These are phyloP conservation scores for Drosophila elegans DNA, from an alignment of 1,140 invertebrate species.

Conservation along the genomic window DNA sequence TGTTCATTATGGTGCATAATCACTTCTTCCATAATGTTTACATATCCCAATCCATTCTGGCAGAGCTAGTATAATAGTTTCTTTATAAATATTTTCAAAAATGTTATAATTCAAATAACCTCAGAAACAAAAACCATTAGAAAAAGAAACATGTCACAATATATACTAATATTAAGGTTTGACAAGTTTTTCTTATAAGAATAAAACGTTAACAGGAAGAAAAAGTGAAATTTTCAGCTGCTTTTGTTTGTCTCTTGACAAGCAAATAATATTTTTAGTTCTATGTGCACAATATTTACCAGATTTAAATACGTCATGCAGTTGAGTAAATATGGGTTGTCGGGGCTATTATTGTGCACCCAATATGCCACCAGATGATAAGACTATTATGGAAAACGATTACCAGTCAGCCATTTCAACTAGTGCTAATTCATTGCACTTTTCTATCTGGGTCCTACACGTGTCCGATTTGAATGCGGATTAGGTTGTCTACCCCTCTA, in stretches of 20 bases:
- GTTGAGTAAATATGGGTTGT: conserved; percentile 14
- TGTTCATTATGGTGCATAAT: background rate
- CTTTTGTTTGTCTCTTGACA: conserved; percentile 14
- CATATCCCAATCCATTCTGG: background rate
- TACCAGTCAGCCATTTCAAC: conserved; percentile 5
- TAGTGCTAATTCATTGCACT: conserved; percentile 50
- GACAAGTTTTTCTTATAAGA: too few species aligned
- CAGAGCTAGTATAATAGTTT: background rate
- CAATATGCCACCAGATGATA: conserved; percentile 37
- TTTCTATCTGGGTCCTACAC: conserved; percentile 50
- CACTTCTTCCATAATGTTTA: background rate
- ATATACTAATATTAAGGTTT: background rate
- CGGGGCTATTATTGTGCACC: conserved; percentile 25
- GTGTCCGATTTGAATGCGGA: conserved; percentile 44
- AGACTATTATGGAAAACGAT: conserved; percentile 16
- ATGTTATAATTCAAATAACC: background rate
- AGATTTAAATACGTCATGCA: conserved; percentile 45
- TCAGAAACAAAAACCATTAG: background rate
- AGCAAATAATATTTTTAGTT: conserved; percentile 52
- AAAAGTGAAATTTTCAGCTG: conserved; percentile 28
- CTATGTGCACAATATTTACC: conserved; percentile 46
- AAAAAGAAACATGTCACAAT: background rate
- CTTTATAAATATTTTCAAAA: background rate
- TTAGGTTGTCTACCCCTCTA: conserved; percentile 11
- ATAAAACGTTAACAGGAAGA: too few species aligned